These are phyloP conservation scores for Tetramorium parvispinum DNA, from an alignment of 1,140 invertebrate species.

Conservation along the genomic window DNA sequence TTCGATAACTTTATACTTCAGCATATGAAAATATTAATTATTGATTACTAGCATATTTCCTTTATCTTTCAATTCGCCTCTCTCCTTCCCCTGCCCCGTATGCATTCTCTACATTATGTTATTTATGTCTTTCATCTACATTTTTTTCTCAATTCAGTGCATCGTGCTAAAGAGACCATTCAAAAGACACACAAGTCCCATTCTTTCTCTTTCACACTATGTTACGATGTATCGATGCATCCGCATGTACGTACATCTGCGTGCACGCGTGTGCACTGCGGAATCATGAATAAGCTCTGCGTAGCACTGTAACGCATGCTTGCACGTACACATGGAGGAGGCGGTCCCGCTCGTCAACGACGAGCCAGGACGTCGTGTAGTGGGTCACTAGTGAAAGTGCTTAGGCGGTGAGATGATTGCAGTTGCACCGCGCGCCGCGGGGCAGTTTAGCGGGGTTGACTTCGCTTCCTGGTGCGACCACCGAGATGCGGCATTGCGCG, in stretches of 20 bases:
- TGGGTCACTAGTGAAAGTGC: conserved; percentile 82
- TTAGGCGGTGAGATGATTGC: conserved; percentile 78
- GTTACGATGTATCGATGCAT: background rate
- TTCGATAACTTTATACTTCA: background rate
- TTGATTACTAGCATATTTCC: background rate
- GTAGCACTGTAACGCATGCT: background rate
- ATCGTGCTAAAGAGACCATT: background rate
- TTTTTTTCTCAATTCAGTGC: background rate
- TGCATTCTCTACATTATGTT: background rate
- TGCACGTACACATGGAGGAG: background rate
- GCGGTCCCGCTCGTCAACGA: conserved; percentile 64
- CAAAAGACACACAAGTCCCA: background rate
- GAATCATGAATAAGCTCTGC: conserved; percentile 64
- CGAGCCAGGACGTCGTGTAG: conserved; percentile 74
- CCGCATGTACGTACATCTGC: background rate
- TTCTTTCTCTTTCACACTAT: background rate
- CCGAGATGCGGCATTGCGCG: conserved; percentile 53
- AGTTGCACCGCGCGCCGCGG: conserved; percentile 67
- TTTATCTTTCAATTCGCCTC: background rate
- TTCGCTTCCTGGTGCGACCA: conserved; percentile 71
- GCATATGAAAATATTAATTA: background rate
- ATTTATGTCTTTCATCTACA: too few species aligned
- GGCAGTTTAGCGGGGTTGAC: conserved; percentile 58
- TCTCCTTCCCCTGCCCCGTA: background rate
- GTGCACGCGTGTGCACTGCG: conserved; percentile 1